phyloP scores from a whole-genome alignment of 2,797 vertebrate species.

The Tragelaphus eurycerus region DNA sequence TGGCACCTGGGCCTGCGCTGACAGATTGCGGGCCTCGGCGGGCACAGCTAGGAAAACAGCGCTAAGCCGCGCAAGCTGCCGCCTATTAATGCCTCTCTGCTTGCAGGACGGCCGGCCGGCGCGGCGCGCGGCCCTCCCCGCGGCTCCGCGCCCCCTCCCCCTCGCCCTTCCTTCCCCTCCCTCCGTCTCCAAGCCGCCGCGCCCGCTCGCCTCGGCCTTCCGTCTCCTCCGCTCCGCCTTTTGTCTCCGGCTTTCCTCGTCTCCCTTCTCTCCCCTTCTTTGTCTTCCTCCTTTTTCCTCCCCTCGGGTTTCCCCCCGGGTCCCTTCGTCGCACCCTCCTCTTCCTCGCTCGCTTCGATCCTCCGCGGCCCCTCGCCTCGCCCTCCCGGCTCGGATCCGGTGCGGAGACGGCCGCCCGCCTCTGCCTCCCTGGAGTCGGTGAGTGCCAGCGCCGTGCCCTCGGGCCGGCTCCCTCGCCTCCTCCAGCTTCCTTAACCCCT shows the following conservation, averaged over 20 bases:
- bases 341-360: background rate
- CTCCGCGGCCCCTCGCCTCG: background rate
- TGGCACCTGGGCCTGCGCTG: conserved; percentile 53
- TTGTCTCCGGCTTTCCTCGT: background rate
- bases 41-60: conserved; percentile 65
- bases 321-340: background rate
- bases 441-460: background rate
- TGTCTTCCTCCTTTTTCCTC: background rate
- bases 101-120: conserved; percentile 8
- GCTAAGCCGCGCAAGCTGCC: conserved; percentile 71
- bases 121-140: background rate
- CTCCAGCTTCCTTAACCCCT: background rate
- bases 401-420: background rate
- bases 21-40: conserved; percentile 68
- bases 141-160: background rate
- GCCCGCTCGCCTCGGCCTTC: background rate
- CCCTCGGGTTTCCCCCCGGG: background rate
- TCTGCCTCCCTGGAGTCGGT: background rate
- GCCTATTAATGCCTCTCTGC: conserved; percentile 62
- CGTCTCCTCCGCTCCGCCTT: background rate
- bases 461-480: background rate
- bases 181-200: background rate
- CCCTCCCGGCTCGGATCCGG: background rate
- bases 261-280: background rate
- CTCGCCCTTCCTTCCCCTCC: conserved; percentile 36